These are phyloP conservation scores for Apodemia mormo DNA, from an alignment of 2,888 invertebrate species.

Conservation along the genomic window DNA sequence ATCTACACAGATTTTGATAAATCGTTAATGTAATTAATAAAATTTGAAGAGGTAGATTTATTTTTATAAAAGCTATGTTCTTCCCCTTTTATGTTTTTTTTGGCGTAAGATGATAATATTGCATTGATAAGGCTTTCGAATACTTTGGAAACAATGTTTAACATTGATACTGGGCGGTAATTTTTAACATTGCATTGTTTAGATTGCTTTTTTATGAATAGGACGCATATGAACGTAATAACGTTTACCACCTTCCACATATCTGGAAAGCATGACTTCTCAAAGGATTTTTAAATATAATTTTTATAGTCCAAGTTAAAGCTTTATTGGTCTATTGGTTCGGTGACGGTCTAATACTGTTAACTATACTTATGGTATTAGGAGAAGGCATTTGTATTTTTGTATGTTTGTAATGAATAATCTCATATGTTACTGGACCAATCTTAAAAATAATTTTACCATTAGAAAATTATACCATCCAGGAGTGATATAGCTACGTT, in stretches of 20 bases:
- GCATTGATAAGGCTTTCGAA: slow-evolving; percentile 24
- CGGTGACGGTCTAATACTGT: no score
- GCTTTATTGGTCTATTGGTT: no score
- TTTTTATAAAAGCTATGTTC: slow-evolving; percentile 28
- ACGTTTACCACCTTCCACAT: slow-evolving; percentile 27
- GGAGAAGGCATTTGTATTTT: no score
- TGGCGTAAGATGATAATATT: slow-evolving; percentile 11
- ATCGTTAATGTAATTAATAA: slow-evolving; percentile 8
- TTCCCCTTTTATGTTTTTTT: slow-evolving; percentile 14
- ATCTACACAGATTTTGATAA: slow-evolving; percentile 23
- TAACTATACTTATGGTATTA: no score
- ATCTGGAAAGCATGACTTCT: slow-evolving; percentile 22
- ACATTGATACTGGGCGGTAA: slow-evolving; percentile 26
- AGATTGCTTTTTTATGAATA: slow-evolving; percentile 21
- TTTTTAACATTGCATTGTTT: slow-evolving; percentile 22
- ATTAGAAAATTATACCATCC: no score
- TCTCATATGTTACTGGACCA: no score
- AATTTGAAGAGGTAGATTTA: slow-evolving; percentile 19
- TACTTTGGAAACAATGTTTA: slow-evolving; percentile 24
- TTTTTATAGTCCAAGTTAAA: no score
- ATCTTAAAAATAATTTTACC: no score
- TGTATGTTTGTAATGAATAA: no score
- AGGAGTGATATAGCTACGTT: no score
- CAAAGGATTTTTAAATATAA: slow-evolving; percentile 26
- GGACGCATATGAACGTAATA: neutral